Evolutionary conservation across 2,888 invertebrate species (phyloP).

Genomic region (Mycogona germanica): DNA sequence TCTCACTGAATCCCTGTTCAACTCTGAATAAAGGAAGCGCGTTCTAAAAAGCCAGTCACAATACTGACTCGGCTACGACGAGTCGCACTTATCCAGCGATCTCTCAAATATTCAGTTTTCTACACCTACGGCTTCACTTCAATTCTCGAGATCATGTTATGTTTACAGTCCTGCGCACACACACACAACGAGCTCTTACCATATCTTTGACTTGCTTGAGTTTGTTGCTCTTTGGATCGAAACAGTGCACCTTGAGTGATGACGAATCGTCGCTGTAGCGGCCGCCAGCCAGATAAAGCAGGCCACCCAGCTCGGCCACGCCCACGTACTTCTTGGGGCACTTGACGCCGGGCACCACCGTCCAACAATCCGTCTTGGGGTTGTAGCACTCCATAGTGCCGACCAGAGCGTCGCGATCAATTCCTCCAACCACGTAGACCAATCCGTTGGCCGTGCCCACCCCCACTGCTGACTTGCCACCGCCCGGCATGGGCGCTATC

Average conservation of each 20-base stretch:
- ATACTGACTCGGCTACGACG: too few species aligned
- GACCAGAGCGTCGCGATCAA: slow-evolving; percentile 18
- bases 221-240: slow-evolving; percentile 19
- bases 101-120: too few species aligned
- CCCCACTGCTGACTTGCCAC: slow-evolving; percentile 19
- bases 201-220: slow-evolving; percentile 17
- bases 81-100: too few species aligned
- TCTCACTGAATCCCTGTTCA: too few species aligned
- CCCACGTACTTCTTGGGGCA: slow-evolving; percentile 20
- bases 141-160: too few species aligned
- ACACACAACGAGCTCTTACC: too few species aligned
- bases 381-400: slow-evolving; percentile 21
- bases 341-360: slow-evolving; percentile 18
- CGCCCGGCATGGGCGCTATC: slow-evolving; percentile 19
- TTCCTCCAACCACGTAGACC: slow-evolving; percentile 19
- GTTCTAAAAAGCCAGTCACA: too few species aligned
- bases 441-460: slow-evolving; percentile 17
- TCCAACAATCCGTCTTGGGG: slow-evolving; percentile 19
- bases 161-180: too few species aligned
- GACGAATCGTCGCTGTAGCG: slow-evolving; percentile 20
- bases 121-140: too few species aligned
- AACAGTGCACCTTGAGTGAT: slow-evolving; percentile 20
- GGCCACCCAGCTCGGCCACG: slow-evolving; percentile 16
- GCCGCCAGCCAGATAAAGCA: slow-evolving; percentile 19
- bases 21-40: too few species aligned